Conservation (phyloP, 2,113 vertebrate genomes). For the Crotophaga sulcirostris region DNA sequence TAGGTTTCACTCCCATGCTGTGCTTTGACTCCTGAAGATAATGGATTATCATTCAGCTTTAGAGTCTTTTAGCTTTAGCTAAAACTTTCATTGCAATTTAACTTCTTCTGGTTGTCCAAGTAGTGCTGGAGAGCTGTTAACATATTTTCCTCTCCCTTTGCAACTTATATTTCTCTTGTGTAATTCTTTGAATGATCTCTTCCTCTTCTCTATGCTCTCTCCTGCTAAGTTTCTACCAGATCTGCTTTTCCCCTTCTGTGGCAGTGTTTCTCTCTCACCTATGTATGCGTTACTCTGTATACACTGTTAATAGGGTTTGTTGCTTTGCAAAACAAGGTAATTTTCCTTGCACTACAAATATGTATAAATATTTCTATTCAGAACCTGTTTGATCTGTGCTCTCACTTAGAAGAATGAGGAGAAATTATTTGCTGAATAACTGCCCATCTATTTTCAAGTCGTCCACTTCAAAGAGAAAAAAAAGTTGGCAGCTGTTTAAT, state of each 20-base stretch:
- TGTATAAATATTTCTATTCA: background rate
- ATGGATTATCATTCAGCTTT: background rate
- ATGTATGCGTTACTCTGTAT: background rate
- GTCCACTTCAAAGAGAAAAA: background rate
- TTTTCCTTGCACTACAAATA: background rate
- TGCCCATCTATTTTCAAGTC: conserved; percentile 24
- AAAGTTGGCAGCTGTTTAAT: background rate
- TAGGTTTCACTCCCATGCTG: background rate
- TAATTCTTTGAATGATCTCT: background rate
- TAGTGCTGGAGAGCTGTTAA: background rate
- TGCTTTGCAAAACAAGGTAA: background rate
- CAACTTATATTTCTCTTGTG: background rate
- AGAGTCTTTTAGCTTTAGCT: background rate
- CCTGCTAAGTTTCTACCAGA: background rate
- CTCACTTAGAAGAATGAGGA: background rate
- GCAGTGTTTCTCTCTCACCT: background rate
- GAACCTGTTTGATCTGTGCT: background rate
- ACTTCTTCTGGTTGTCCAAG: background rate
- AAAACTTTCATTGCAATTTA: background rate
- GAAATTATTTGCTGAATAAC: conserved; percentile 18
- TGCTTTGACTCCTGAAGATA: background rate
- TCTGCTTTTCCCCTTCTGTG: background rate
- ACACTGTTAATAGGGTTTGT: background rate
- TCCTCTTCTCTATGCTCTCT: background rate
- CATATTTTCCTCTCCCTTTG: background rate